Evolutionary conservation across 2,888 invertebrate species (phyloP).

Genomic region (Podotricha telesiphe): DNA sequence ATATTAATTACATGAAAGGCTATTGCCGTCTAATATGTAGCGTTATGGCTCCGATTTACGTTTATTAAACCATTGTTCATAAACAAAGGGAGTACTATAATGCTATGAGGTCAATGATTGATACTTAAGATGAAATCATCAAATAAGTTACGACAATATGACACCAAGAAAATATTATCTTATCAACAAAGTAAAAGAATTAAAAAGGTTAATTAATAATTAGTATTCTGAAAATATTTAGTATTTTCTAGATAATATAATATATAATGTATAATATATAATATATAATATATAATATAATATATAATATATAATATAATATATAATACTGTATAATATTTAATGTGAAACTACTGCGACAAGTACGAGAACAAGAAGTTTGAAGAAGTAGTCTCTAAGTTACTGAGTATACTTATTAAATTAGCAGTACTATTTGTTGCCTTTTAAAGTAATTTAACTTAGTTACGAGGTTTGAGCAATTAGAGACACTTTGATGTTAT

Average conservation of each 20-base stretch:
- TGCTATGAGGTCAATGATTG: background rate
- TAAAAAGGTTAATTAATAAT: no score
- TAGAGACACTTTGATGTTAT: background rate
- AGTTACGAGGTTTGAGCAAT: conserved; percentile 4
- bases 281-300: no score
- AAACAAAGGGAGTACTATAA: background rate
- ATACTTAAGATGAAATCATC: conserved; percentile 4
- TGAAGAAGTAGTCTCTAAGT: background rate
- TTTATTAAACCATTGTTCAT: conserved; percentile 20
- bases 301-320: background rate
- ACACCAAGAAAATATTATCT: no score
- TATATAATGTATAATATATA: no score
- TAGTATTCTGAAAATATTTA: no score
- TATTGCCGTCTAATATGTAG: no score
- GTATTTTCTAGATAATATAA: no score
- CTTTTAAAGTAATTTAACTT: conserved; percentile 3
- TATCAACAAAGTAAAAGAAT: no score
- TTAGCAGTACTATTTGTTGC: conserved; percentile 1
- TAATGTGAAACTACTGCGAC: background rate
- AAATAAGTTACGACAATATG: background rate
- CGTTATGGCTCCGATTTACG: no score
- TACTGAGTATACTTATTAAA: conserved; percentile 7
- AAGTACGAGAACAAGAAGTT: conserved; percentile 7
- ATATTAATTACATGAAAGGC: conserved; percentile 14
- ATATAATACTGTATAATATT: background rate